These are phyloP conservation scores for Clostera curtula DNA, from an alignment of 2,888 invertebrate species.

Conservation along the genomic window DNA sequence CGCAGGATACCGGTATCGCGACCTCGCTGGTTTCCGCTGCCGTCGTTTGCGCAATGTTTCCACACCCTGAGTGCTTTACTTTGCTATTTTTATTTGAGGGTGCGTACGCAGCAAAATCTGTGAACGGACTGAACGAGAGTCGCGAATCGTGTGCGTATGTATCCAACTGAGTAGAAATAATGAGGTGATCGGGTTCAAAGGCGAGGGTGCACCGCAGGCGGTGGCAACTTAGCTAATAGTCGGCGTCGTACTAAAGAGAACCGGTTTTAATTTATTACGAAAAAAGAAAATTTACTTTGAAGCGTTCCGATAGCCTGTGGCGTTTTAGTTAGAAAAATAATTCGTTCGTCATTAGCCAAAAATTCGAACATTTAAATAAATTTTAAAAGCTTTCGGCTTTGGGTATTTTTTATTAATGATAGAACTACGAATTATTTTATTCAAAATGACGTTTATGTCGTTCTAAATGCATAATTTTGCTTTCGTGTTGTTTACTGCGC, in stretches of 20 bases:
- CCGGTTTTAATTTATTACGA: constrained; percentile 1
- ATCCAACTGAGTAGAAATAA: constrained; percentile 62
- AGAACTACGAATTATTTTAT: not conserved
- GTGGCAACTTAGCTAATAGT: constrained; percentile 43
- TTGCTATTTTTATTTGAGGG: constrained; percentile 33
- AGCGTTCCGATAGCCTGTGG: no score
- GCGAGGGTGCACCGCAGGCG: constrained; percentile 52
- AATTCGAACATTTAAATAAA: constrained; percentile 5
- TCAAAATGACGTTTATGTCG: not conserved
- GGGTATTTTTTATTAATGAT: constrained; percentile 2
- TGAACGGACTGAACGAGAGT: constrained; percentile 53
- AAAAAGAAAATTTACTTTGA: not conserved
- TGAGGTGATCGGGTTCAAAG: constrained; percentile 70
- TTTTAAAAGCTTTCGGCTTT: constrained; percentile 6
- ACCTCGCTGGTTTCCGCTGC: constrained; percentile 57
- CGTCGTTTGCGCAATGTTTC: constrained; percentile 53
- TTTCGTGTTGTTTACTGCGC: no score
- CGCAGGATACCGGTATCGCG: constrained; percentile 66
- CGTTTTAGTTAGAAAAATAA: no score
- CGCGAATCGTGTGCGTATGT: constrained; percentile 48
- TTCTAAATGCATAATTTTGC: no score
- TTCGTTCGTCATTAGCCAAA: no score
- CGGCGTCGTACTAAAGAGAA: constrained; percentile 18
- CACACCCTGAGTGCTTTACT: constrained; percentile 28
- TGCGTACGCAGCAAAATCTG: constrained; percentile 58